Evolutionary conservation across 2,888 invertebrate species (phyloP), one percentile per base, ranked within the genome.

Genomic region (Seira sanloemensis): DNA sequence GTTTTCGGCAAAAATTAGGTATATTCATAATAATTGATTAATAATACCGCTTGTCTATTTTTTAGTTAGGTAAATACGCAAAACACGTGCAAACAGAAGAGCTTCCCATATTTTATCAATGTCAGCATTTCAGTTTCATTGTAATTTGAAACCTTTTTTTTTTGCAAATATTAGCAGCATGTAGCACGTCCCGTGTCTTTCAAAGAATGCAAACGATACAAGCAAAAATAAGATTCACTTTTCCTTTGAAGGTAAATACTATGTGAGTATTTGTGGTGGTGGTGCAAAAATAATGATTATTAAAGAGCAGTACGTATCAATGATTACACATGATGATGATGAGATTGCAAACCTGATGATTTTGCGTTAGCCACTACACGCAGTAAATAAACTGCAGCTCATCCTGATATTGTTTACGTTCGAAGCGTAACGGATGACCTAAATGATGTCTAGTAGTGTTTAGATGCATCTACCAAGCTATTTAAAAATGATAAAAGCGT

Each of bases 391-490:
- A n/a, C n/a, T 50, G 75, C 54, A 68, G 23, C 19, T 67, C 62
- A 7, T 66, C 24, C 50, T 73, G 78, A 83, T 83, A 73, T 62
- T 83, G 83, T 83, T 78, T 83, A 83, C 58, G 78, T 83, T 67
- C 46, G 73, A 80, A 86, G 82, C 86, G 86, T 86, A 86, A 84
- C 86, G 86, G 84, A 84, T 86, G 86, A 86, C 86, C 86, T 80
- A 84, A 84, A 86, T 86, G 83, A 67, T 77, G 82, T 76, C 78
- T 77, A 58, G 68, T 68, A 37, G 26, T 12, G 37, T n/a, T 4
- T 69, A n/a, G n/a, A 69, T 37, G 12, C 25, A 7, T 50, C 46
- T 27, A 69, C 19, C 50, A n/a, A 37, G 12, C 37, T 37, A 12
- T 37, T 37, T 37, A 12, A 37, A 37, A 37, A 37, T 37, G 37